phyloP scores from a whole-genome alignment of 2,113 vertebrate genomes.

The Coregonus clupeaformis region DNA sequence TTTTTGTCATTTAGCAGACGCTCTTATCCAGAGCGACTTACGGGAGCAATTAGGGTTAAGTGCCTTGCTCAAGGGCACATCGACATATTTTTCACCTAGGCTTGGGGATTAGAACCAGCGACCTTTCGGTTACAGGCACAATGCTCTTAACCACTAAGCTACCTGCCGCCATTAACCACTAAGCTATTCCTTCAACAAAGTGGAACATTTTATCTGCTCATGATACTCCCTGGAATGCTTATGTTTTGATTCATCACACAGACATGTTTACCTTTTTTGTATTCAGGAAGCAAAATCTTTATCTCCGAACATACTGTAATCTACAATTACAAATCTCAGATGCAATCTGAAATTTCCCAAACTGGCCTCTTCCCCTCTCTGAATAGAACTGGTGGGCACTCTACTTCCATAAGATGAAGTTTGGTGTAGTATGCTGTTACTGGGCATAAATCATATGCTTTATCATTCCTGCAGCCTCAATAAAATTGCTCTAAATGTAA shows the following conservation, averaged over 20 bases:
- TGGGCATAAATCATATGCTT: slow-evolving; percentile 63
- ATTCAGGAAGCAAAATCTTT: slow-evolving; percentile 29
- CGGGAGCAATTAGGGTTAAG: no score
- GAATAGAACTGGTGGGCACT: slow-evolving; percentile 10
- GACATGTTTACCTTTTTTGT: slow-evolving; percentile 23
- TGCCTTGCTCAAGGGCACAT: no score
- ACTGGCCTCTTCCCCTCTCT: slow-evolving; percentile 36
- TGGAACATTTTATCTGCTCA: not conserved
- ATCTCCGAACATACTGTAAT: slow-evolving; percentile 20
- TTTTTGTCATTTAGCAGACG: no score
- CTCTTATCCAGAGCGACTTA: no score
- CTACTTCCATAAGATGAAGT: slow-evolving; percentile 37
- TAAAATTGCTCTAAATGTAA: slow-evolving; percentile 70
- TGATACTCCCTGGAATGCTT: slow-evolving; percentile 3
- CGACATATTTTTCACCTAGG: no score
- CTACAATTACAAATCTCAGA: slow-evolving; percentile 30
- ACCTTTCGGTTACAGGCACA: no score
- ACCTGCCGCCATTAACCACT: no score
- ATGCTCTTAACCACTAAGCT: no score
- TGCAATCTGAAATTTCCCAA: slow-evolving; percentile 43
- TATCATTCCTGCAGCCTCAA: slow-evolving; percentile 52
- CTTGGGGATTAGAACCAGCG: no score
- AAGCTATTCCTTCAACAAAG: not conserved
- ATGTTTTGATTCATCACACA: slow-evolving; percentile 28
- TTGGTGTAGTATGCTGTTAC: slow-evolving; percentile 38